A percentile compares a stretch with the other conserved stretches of the same genome.
phyloP scores from a whole-genome alignment of 2,113 vertebrate species.

The Nestor notabilis region DNA sequence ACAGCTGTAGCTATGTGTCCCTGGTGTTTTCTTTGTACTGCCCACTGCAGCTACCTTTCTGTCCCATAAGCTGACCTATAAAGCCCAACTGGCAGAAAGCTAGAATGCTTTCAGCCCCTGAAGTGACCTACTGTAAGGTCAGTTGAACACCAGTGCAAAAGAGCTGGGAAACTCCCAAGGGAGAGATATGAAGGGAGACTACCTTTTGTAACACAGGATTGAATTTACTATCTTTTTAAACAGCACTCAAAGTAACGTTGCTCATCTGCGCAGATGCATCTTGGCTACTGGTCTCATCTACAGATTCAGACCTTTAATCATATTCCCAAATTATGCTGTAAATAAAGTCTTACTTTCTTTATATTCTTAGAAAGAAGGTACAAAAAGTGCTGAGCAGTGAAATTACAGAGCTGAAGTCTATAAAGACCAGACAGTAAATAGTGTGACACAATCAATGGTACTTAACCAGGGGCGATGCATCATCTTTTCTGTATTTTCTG shows the following conservation, averaged over 20 bases:
- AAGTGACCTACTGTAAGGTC: background rate
- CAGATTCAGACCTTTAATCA: background rate
- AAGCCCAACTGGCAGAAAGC: background rate
- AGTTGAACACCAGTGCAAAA: background rate
- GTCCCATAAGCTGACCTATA: background rate
- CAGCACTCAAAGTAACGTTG: background rate
- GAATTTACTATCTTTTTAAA: background rate
- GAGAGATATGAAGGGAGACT: background rate
- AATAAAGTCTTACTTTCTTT: background rate
- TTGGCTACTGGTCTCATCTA: background rate
- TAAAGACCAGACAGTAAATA: background rate
- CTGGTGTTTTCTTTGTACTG: background rate
- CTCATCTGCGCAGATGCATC: background rate
- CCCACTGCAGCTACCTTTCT: background rate
- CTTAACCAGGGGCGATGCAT: background rate
- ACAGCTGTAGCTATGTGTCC: background rate
- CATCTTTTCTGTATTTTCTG: background rate
- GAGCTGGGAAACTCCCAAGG: background rate
- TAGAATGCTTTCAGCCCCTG: background rate
- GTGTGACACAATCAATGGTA: background rate
- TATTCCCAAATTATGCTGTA: background rate
- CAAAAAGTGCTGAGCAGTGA: background rate
- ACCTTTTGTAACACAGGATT: background rate
- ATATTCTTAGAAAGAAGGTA: background rate
- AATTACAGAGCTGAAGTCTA: background rate